phyloP scores from a whole-genome alignment of 2,888 invertebrate genomes.

The Psococerastis gibbosa region DNA sequence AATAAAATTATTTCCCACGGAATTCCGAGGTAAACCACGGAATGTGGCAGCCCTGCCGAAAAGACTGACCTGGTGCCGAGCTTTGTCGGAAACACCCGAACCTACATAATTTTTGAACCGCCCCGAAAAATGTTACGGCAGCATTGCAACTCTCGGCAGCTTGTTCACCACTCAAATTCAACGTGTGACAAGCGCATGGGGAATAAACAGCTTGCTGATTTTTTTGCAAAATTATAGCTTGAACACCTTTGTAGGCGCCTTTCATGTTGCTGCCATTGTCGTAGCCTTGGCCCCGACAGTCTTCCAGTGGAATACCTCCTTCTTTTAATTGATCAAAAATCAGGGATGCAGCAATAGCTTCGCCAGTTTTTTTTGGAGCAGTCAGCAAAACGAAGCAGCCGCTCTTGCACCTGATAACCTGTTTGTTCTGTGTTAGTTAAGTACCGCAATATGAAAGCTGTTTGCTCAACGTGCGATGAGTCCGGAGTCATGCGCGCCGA shows the following conservation, averaged over 20 bases:
- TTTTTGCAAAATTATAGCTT: slow-evolving; percentile 14
- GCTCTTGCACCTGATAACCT: slow-evolving; percentile 10
- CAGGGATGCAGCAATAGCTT: slow-evolving; percentile 12
- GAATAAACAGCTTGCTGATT: slow-evolving; percentile 16
- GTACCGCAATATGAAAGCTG: slow-evolving; percentile 12
- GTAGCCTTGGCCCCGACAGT: slow-evolving; percentile 17
- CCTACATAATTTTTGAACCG: no score
- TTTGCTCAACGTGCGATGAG: slow-evolving; percentile 15
- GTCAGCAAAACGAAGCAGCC: slow-evolving; percentile 11
- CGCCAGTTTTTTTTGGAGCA: slow-evolving; percentile 12
- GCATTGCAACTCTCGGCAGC: no score
- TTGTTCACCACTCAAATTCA: no score
- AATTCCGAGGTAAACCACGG: no score
- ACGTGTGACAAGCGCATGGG: no score
- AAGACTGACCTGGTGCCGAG: no score
- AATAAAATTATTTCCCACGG: no score
- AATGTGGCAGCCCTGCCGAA: no score
- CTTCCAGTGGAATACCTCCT: slow-evolving; percentile 15
- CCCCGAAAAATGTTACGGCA: no score
- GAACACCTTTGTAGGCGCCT: slow-evolving; percentile 13
- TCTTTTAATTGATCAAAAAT: slow-evolving; percentile 12
- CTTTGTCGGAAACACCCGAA: no score
- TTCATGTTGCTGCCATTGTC: slow-evolving; percentile 18
- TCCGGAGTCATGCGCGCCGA: no score
- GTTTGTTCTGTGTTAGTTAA: slow-evolving; percentile 8